A percentile compares a stretch with the other conserved stretches of the same genome.
phyloP scores from a whole-genome alignment of 1,140 invertebrate genomes.

The Lutraria rhynchaena region DNA sequence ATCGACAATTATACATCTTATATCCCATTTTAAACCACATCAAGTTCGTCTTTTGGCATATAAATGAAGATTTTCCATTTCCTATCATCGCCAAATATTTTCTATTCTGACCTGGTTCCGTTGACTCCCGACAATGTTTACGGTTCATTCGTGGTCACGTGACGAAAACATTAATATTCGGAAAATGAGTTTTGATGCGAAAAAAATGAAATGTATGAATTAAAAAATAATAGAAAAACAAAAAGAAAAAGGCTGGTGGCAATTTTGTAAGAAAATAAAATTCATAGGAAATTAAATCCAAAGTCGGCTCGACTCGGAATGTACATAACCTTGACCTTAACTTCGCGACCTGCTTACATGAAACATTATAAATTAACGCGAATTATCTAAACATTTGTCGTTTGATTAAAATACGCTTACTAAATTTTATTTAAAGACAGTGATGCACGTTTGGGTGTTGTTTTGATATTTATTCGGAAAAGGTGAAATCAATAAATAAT shows the following conservation, averaged over 20 bases:
- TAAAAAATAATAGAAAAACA: not conserved
- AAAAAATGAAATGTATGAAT: slow-evolving; percentile 22
- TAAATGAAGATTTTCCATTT: not conserved
- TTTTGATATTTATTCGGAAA: not conserved
- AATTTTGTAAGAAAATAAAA: too few relatives aligned
- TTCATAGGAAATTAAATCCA: not conserved
- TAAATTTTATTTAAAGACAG: too few relatives aligned
- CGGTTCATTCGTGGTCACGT: slow-evolving; percentile 39
- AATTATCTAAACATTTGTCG: too few relatives aligned
- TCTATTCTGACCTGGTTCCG: not conserved
- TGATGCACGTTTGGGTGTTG: too few relatives aligned
- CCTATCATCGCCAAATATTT: slow-evolving; percentile 4
- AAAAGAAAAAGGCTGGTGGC: not conserved
- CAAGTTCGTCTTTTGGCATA: not conserved
- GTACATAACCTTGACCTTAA: slow-evolving; percentile 25
- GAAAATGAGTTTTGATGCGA: not conserved
- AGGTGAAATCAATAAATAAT: not conserved
- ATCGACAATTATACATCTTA: not conserved
- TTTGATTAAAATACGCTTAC: too few relatives aligned
- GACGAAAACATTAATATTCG: slow-evolving; percentile 39
- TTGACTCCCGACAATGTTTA: slow-evolving; percentile 31
- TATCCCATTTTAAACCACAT: not conserved
- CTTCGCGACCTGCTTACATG: slow-evolving; percentile 19
- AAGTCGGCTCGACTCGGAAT: slow-evolving; percentile 27
- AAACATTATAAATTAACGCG: not conserved